These are phyloP conservation scores for Echinarachnius parma DNA, from an alignment of 53 echinoderm and acorn worm genomes.

Conservation along the genomic window DNA sequence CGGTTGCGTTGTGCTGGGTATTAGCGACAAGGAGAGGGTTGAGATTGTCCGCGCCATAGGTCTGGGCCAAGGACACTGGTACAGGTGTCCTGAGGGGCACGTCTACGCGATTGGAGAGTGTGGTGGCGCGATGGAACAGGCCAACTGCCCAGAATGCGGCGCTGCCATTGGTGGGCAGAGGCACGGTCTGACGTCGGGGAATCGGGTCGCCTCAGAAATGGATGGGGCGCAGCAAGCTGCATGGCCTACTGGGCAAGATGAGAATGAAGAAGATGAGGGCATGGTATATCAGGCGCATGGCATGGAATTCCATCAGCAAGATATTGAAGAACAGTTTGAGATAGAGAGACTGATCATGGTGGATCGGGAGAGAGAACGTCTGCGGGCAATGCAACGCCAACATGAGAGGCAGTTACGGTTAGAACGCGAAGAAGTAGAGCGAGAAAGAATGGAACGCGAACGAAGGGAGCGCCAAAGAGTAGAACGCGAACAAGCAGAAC, in stretches of 20 bases:
- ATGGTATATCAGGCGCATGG: background rate
- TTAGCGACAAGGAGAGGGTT: constrained; percentile 55
- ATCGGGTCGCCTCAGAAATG: constrained; percentile 77
- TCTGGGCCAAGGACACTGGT: constrained; percentile 70
- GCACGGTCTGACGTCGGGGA: constrained; percentile 56
- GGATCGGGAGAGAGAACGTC: background rate
- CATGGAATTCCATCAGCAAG: constrained; percentile 19
- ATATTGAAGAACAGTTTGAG: constrained; percentile 22
- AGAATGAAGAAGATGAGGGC: background rate
- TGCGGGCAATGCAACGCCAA: background rate
- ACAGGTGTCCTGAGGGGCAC: constrained; percentile 80
- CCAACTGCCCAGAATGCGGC: constrained; percentile 68
- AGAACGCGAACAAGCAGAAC: too few species aligned
- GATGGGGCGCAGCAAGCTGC: constrained; percentile 72
- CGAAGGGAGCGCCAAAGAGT: too few species aligned
- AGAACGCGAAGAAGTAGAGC: too few species aligned
- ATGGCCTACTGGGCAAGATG: constrained; percentile 38
- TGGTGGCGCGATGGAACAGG: constrained; percentile 69
- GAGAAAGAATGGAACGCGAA: too few species aligned
- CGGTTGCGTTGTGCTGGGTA: constrained; percentile 23
- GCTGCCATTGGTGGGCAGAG: constrained; percentile 61
- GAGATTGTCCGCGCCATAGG: constrained; percentile 75
- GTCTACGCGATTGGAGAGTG: constrained; percentile 86
- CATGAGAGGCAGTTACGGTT: too few species aligned
- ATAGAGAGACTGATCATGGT: constrained; percentile 21